A percentile compares a stretch with the other conserved stretches of the same genome.
These are phyloP conservation scores for Garra rufa DNA, from an alignment of 2,113 vertebrate genomes.

Conservation along the genomic window DNA sequence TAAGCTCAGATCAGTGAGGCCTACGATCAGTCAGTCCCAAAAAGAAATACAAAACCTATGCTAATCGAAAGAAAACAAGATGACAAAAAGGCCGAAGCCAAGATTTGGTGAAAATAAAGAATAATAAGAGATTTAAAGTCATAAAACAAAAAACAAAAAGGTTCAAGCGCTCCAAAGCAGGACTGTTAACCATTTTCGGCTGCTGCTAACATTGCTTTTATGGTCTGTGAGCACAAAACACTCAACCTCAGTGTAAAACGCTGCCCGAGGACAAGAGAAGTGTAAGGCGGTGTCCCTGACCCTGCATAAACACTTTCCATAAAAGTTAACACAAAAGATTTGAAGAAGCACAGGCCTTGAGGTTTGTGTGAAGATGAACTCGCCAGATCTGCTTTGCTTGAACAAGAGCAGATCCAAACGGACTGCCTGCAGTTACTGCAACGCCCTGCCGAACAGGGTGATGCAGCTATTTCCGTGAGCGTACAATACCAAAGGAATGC, in stretches of 20 bases:
- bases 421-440: slow-evolving; percentile 61
- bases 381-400: slow-evolving; percentile 65
- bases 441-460: slow-evolving; percentile 60
- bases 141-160: not conserved
- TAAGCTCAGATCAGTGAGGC: not conserved
- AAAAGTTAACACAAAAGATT: slow-evolving; percentile 74
- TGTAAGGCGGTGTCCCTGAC: slow-evolving; percentile 75
- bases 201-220: slow-evolving; percentile 20
- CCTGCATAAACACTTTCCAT: slow-evolving; percentile 78
- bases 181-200: not conserved
- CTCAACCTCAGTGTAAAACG: slow-evolving; percentile 62
- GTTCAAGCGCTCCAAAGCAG: not conserved
- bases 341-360: slow-evolving; percentile 66
- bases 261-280: slow-evolving; percentile 55
- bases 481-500: slow-evolving; percentile 73
- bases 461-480: slow-evolving; percentile 72
- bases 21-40: not conserved
- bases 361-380: slow-evolving; percentile 70
- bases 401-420: slow-evolving; percentile 58
- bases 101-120: not conserved
- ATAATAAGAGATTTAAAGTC: not conserved
- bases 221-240: slow-evolving; percentile 62
- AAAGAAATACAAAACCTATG: not conserved
- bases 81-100: not conserved
- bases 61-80: not conserved